phyloP scores from a whole-genome alignment of 2,113 vertebrate genomes.

The Centropus unirufus region DNA sequence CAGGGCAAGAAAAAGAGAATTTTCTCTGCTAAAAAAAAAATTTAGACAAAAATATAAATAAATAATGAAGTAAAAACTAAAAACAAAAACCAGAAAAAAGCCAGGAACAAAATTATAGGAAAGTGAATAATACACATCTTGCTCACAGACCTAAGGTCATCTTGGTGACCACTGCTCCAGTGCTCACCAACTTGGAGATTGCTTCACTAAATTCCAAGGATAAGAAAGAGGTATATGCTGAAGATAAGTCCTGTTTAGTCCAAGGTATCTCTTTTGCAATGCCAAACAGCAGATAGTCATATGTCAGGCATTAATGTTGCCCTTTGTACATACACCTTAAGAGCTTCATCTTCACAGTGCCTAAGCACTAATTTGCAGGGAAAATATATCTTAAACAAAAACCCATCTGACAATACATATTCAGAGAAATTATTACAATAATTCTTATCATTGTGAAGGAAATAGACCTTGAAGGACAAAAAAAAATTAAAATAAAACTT shows the following conservation, averaged over 20 bases:
- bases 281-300: neutral
- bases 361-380: neutral
- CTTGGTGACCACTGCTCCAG: neutral
- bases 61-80: too few species aligned
- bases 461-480: neutral
- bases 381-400: neutral
- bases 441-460: neutral
- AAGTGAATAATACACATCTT: neutral
- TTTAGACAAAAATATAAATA: too few species aligned
- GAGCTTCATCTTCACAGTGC: neutral
- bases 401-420: neutral
- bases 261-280: neutral
- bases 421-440: neutral
- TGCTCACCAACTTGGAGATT: neutral
- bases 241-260: neutral
- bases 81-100: too few species aligned
- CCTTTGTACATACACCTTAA: neutral
- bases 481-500: neutral
- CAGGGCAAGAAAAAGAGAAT: neutral
- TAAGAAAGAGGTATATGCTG: neutral
- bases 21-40: neutral
- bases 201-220: neutral
- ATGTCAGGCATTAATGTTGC: neutral
- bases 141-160: neutral
- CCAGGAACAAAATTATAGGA: neutral